Conservation (phyloP, 2,888 invertebrate genomes). For the Epinotia bilunana region DNA sequence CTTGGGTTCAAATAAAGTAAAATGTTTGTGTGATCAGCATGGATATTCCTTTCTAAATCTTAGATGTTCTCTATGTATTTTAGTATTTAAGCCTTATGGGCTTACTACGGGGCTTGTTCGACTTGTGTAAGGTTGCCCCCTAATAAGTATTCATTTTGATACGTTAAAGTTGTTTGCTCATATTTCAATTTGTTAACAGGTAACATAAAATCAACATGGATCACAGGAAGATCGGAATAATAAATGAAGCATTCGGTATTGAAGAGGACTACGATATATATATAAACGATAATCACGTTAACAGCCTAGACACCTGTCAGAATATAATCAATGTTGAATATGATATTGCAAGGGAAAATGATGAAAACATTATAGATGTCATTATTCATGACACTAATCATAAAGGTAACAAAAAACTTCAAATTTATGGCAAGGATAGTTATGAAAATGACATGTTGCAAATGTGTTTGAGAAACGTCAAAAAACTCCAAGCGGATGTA, state of each 20-base stretch:
- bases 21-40: too few relatives aligned
- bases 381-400: not conserved
- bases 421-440: not conserved
- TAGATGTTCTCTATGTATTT: too few relatives aligned
- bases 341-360: not conserved
- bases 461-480: not conserved
- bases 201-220: not conserved
- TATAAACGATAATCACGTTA: not conserved
- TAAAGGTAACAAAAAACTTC: not conserved
- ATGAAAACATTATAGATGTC: not conserved
- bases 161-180: too few relatives aligned
- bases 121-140: too few relatives aligned
- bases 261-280: not conserved
- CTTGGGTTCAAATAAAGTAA: too few relatives aligned
- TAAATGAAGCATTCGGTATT: slow-evolving; percentile 18
- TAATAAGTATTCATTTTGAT: too few relatives aligned
- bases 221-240: not conserved
- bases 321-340: not conserved
- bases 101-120: too few relatives aligned
- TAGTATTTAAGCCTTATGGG: too few relatives aligned
- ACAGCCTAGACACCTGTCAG: not conserved
- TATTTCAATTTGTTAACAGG: not conserved
- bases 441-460: not conserved
- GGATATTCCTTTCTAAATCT: too few relatives aligned
- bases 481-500: not conserved